Base-by-base conservation (phyloP, 2,888 invertebrate species). In the Linyphia triangularis region DNA sequence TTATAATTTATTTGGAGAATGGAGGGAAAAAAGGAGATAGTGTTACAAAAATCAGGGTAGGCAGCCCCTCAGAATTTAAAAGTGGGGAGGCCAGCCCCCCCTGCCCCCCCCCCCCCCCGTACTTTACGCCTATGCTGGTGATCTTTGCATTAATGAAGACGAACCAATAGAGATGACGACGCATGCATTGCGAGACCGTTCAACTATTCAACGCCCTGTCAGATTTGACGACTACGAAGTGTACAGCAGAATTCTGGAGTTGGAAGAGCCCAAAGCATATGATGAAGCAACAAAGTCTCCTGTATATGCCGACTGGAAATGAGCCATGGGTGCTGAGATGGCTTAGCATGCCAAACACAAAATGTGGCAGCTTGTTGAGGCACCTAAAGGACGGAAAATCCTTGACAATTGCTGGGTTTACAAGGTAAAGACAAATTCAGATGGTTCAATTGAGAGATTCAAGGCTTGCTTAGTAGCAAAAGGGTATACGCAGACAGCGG, bases 161-260 rank as follows among this genome's bases (percentile, higher is more conserved):
- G 33, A 72, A 43, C 72, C 72, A 51, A 43, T 22, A 33, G 57
- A 75, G 75, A 26, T 13, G 3, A 59, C 57, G 1, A 30, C 19
- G 28, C 59, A 28, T 75, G 33, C 75, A 75, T 75, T 75, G 33
- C 59, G 75, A 75, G 33, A 75, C 30, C 61, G 24, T 30, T 59
- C 59, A 75, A 78, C 37, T 40, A 59, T 75, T 19, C 59, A 30
- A 75, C 75, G 30, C 9, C 57, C 59, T 28, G 30, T 75, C 57
- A 75, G 30, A 75, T 75, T 75, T 75, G 28, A 75, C 30, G 33
- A 40, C 40, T 40, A 40, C 40, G 40, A 75, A 19, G 37, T 69
- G 69, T 69, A 30, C 33, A 69, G 37, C 69, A 69, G 69, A 13
- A 33, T 69, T 69, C 37, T 69, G 33, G 40, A 69, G 30, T 69